These are phyloP conservation scores for Oriolus oriolus DNA, from an alignment of 2,113 vertebrate genomes.

Conservation along the genomic window DNA sequence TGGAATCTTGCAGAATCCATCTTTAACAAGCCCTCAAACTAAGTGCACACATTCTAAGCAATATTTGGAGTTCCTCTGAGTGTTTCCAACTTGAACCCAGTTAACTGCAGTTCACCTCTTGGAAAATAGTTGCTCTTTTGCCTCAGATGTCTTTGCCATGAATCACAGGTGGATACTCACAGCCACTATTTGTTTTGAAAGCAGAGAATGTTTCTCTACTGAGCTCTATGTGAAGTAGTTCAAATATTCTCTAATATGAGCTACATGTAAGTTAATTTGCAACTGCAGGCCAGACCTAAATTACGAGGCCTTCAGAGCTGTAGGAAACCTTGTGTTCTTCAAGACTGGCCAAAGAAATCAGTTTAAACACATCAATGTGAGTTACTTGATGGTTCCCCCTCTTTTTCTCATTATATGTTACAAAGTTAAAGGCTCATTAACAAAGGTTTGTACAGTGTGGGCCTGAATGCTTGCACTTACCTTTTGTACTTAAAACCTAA, in stretches of 20 bases:
- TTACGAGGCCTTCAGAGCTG: background rate
- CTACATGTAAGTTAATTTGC: background rate
- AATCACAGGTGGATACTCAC: conserved; percentile 1
- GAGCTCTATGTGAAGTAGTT: background rate
- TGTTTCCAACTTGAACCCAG: background rate
- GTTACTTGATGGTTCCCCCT: background rate
- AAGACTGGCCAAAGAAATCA: background rate
- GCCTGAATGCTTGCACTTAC: background rate
- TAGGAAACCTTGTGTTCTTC: background rate
- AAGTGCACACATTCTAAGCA: background rate
- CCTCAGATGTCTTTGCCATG: background rate
- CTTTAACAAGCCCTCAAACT: background rate
- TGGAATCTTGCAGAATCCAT: background rate
- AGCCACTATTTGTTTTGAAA: conserved; percentile 33
- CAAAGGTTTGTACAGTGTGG: background rate
- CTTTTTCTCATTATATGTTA: background rate
- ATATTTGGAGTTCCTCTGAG: background rate
- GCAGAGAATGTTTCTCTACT: background rate
- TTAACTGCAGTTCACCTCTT: background rate
- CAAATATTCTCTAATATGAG: background rate
- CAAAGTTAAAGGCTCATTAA: background rate
- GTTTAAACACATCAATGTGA: background rate
- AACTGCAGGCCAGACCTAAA: background rate
- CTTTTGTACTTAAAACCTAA: background rate
- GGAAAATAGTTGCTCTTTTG: background rate